phyloP scores from a whole-genome alignment of 1,140 invertebrate genomes.

The Colletes gigas region DNA sequence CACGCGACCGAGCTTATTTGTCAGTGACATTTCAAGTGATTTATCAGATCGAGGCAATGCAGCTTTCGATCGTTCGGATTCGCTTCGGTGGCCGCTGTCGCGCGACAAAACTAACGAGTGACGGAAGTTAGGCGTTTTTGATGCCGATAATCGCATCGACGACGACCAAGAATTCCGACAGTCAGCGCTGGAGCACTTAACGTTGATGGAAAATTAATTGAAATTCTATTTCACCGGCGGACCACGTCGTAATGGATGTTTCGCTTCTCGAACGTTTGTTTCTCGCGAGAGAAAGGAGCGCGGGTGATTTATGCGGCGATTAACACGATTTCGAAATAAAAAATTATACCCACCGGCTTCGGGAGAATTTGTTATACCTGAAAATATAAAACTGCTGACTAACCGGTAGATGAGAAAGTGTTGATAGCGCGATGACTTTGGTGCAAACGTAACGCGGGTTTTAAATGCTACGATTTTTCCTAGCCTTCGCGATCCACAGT shows the following conservation, averaged over 20 bases:
- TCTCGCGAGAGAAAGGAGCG: slow-evolving; percentile 16
- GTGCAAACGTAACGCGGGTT: neutral
- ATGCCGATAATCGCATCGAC: slow-evolving; percentile 28
- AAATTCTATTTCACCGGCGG: slow-evolving; percentile 36
- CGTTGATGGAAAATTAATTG: slow-evolving; percentile 38
- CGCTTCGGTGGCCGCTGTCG: neutral
- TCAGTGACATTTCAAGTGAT: slow-evolving; percentile 12
- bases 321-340: slow-evolving; percentile 15
- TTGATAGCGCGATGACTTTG: neutral
- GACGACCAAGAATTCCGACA: neutral
- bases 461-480: neutral
- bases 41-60: neutral
- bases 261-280: slow-evolving; percentile 32
- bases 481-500: too few relatives aligned
- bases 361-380: neutral
- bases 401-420: neutral
- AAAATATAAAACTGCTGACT: slow-evolving; percentile 1
- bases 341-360: neutral
- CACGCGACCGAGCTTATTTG: neutral
- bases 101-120: neutral
- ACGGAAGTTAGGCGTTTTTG: neutral
- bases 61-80: neutral
- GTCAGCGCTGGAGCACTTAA: slow-evolving; percentile 9
- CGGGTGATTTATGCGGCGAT: slow-evolving; percentile 36
- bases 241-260: slow-evolving; percentile 31